Evolutionary conservation across 53 echinoderm and acorn worm species (phyloP).

Genomic region (Henricia sp.): DNA sequence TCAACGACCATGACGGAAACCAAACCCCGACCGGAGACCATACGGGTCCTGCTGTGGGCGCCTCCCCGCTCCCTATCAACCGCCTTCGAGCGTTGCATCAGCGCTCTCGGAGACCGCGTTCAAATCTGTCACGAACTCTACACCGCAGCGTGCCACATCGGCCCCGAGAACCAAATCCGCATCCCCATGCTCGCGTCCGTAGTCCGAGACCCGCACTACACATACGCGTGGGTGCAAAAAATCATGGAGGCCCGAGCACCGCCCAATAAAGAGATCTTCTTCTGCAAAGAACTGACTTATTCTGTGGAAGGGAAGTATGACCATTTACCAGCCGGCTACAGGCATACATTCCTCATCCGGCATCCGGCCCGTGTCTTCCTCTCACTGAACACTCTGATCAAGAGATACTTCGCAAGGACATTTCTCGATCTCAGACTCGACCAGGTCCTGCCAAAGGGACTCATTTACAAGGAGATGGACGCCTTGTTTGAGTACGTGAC

Average conservation of each 20-base stretch:
- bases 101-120: slow-evolving; percentile 69
- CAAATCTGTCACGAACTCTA: slow-evolving; percentile 84
- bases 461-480: slow-evolving; percentile 85
- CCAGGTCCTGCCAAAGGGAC: slow-evolving; percentile 80
- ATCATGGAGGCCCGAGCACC: slow-evolving; percentile 69
- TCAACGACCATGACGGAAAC: slow-evolving; percentile 2
- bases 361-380: slow-evolving; percentile 87
- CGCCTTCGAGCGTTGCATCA: slow-evolving; percentile 95
- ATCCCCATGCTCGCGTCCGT: slow-evolving; percentile 67
- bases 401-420: slow-evolving; percentile 65
- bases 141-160: slow-evolving; percentile 91
- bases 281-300: slow-evolving; percentile 92
- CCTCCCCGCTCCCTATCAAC: slow-evolving; percentile 94
- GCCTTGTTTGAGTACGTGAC: slow-evolving; percentile 75
- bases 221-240: slow-evolving; percentile 81
- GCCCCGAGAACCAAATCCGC: slow-evolving; percentile 84
- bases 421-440: slow-evolving; percentile 66
- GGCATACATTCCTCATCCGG: slow-evolving; percentile 93
- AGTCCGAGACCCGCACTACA: slow-evolving; percentile 72
- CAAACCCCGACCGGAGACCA: background rate
- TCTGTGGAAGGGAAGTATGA: slow-evolving; percentile 81
- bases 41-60: slow-evolving; percentile 90
- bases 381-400: slow-evolving; percentile 75
- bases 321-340: slow-evolving; percentile 78
- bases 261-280: slow-evolving; percentile 69